phyloP scores from a whole-genome alignment of 2,888 invertebrate species.

The Nomada lathburiana region DNA sequence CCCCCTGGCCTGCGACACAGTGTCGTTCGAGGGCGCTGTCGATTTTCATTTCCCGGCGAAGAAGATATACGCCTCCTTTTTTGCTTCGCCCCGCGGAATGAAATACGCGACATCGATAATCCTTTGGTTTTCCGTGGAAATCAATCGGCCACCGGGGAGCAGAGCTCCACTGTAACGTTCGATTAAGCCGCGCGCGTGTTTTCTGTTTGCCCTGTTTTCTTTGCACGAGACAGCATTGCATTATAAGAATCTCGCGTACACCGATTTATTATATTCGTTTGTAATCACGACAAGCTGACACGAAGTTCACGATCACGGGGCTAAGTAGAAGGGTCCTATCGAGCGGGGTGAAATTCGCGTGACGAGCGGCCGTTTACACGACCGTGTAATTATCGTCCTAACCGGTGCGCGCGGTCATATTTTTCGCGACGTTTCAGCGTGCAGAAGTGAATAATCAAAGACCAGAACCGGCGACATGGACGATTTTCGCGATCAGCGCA shows the following conservation, averaged over 20 bases:
- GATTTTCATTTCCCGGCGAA: slow-evolving; percentile 3
- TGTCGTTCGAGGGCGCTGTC: background rate
- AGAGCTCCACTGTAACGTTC: background rate
- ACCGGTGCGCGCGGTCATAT: slow-evolving; percentile 47
- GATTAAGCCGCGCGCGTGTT: too few species aligned
- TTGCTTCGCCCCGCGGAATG: slow-evolving; percentile 1
- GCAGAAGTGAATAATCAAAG: slow-evolving; percentile 58
- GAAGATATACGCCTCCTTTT: background rate
- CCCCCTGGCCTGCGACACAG: slow-evolving; percentile 11
- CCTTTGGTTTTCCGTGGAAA: slow-evolving; percentile 5
- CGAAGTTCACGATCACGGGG: background rate
- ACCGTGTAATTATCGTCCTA: slow-evolving; percentile 71
- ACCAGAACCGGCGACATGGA: slow-evolving; percentile 50
- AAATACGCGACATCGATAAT: slow-evolving; percentile 2
- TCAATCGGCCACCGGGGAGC: slow-evolving; percentile 22
- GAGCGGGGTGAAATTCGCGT: slow-evolving; percentile 63
- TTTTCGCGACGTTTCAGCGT: slow-evolving; percentile 60
- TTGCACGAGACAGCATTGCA: too few species aligned
- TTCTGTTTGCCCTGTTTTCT: background rate
- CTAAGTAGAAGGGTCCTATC: slow-evolving; percentile 23
- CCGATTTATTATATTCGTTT: slow-evolving; percentile 7
- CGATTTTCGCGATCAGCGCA: slow-evolving; percentile 31
- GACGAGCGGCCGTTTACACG: slow-evolving; percentile 60
- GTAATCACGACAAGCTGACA: background rate
- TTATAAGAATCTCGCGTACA: background rate